phyloP scores from a whole-genome alignment of 2,888 invertebrate species.

The Drosophila meridiana region DNA sequence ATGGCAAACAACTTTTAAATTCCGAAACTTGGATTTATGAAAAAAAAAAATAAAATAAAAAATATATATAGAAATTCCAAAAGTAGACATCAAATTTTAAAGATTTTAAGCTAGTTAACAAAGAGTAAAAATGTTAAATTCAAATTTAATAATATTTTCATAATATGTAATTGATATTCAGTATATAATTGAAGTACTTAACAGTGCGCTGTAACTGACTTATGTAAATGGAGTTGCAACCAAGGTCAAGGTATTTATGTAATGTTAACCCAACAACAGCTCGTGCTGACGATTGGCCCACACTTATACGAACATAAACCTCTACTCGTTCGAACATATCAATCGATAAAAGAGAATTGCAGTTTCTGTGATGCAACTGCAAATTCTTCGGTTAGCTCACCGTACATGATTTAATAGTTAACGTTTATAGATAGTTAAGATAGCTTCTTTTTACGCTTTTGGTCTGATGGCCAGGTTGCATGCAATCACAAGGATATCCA shows the following conservation, averaged over 20 bases:
- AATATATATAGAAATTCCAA: background rate
- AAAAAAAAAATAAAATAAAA: too few species aligned
- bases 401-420: conserved; percentile 23
- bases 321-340: background rate
- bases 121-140: background rate
- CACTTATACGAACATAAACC: background rate
- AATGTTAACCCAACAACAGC: background rate
- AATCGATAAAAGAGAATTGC: conserved; percentile 4
- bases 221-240: background rate
- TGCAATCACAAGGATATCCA: conserved; percentile 61
- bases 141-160: too few species aligned
- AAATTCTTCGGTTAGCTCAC: conserved; percentile 17
- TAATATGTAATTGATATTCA: too few species aligned
- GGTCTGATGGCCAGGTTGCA: conserved; percentile 1
- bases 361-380: conserved; percentile 37
- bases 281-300: background rate
- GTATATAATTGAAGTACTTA: background rate
- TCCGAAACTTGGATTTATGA: background rate
- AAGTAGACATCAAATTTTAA: background rate
- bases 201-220: background rate
- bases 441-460: background rate
- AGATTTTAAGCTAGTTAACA: background rate
- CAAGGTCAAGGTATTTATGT: background rate
- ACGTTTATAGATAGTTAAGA: conserved; percentile 4
- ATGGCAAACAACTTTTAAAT: background rate